Evolutionary conservation across 1,140 invertebrate species (phyloP).

Genomic region (Drosophila fuyamai): DNA sequence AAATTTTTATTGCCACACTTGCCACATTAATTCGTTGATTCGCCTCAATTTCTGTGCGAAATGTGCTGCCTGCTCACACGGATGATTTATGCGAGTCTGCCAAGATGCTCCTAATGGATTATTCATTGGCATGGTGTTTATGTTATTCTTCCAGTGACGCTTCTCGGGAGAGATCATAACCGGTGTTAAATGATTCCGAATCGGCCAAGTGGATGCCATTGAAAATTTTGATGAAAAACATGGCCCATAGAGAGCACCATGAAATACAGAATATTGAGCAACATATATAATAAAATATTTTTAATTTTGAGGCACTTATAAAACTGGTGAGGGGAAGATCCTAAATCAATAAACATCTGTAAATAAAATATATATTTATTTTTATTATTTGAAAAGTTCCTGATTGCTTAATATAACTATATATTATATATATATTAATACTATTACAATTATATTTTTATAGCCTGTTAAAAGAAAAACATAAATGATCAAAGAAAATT

Average conservation of each 20-base stretch:
- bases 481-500: too few species aligned
- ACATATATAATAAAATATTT: too few species aligned
- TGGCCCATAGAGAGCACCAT: background rate
- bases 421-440: too few species aligned
- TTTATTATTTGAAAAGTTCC: too few species aligned
- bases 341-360: too few species aligned
- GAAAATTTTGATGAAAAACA: background rate
- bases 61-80: slow-evolving; percentile 37
- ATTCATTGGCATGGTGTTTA: slow-evolving; percentile 11
- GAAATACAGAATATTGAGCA: background rate
- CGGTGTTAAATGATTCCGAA: slow-evolving; percentile 1
- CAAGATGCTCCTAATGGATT: slow-evolving; percentile 46
- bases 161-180: slow-evolving; percentile 1
- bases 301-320: background rate
- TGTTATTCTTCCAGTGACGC: background rate
- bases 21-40: slow-evolving; percentile 54
- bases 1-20: slow-evolving; percentile 70
- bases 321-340: too few species aligned
- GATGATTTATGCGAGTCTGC: slow-evolving; percentile 46
- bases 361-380: too few species aligned
- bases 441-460: too few species aligned
- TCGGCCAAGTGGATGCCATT: background rate
- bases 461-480: too few species aligned
- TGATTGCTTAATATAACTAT: too few species aligned
- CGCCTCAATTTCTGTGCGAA: slow-evolving; percentile 39